Evolutionary conservation across 2,888 invertebrate genomes (phyloP).

Genomic region (Eudiplozoon nipponicum): DNA sequence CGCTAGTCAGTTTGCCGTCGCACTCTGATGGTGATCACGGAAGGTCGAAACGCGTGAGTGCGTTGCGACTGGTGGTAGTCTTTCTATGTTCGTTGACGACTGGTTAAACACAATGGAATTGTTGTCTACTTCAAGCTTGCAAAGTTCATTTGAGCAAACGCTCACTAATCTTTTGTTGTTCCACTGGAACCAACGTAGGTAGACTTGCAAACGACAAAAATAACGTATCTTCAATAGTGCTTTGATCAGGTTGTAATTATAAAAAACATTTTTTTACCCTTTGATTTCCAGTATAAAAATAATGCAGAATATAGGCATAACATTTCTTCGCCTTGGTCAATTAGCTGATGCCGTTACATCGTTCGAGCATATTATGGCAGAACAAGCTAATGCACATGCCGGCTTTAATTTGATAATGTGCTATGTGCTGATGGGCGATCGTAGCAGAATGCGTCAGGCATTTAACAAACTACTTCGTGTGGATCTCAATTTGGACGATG

Average conservation of each 20-base stretch:
- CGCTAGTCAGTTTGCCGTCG: no score
- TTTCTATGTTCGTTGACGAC: no score
- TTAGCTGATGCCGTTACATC: slow-evolving; percentile 75
- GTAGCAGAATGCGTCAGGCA: slow-evolving; percentile 61
- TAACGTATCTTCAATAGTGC: no score
- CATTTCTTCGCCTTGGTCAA: slow-evolving; percentile 73
- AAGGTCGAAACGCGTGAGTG: no score
- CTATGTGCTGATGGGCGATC: slow-evolving; percentile 37
- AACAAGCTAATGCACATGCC: slow-evolving; percentile 54
- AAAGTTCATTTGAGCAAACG: no score
- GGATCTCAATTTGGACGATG: slow-evolving; percentile 43
- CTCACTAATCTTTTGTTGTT: neutral
- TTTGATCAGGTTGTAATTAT: neutral
- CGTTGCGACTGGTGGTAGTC: no score
- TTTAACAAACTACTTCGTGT: slow-evolving; percentile 62
- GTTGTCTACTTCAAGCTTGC: no score
- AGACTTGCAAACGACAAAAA: no score
- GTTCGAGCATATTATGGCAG: slow-evolving; percentile 87
- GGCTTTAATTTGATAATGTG: slow-evolving; percentile 50
- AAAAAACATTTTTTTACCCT: no score
- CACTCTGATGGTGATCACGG: no score
- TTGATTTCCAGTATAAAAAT: slow-evolving; percentile 43
- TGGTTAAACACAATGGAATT: no score
- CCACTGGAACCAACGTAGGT: neutral
- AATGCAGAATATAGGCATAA: slow-evolving; percentile 77